A percentile compares a stretch with the other conserved stretches of the same genome.
These are phyloP conservation scores for Odocoileus virginianus DNA, from an alignment of 2,113 vertebrate species.

Conservation along the genomic window DNA sequence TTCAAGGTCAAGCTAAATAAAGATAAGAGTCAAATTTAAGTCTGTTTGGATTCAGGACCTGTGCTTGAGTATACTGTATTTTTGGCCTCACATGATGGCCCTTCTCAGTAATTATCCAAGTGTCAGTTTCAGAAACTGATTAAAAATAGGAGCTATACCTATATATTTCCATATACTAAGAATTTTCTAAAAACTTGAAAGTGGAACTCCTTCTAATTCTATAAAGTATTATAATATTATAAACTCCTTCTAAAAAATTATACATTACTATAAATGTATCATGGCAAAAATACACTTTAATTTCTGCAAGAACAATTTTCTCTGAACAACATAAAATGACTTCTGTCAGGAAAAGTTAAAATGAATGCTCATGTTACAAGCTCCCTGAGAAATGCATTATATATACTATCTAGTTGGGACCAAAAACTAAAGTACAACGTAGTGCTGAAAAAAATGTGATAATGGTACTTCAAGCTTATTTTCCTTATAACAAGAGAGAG, in stretches of 20 bases:
- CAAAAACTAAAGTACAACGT: neutral
- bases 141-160: neutral
- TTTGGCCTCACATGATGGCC: neutral
- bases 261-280: neutral
- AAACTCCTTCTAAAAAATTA: neutral
- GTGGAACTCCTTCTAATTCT: neutral
- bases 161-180: neutral
- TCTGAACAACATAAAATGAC: slow-evolving; percentile 10
- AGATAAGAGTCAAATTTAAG: neutral
- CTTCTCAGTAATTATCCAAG: slow-evolving; percentile 11
- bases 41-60: neutral
- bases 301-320: neutral
- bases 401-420: neutral
- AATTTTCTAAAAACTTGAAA: slow-evolving; percentile 40
- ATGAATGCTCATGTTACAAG: neutral
- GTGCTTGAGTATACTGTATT: neutral
- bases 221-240: neutral
- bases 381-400: neutral
- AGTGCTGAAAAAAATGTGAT: neutral
- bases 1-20: slow-evolving; percentile 17
- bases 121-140: slow-evolving; percentile 21
- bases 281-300: neutral
- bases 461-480: neutral
- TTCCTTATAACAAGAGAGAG: neutral
- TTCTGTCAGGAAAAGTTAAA: slow-evolving; percentile 33